Evolutionary conservation across 2,888 invertebrate species (phyloP), one percentile per base, ranked within the genome.

Genomic region (Phortica magna): DNA sequence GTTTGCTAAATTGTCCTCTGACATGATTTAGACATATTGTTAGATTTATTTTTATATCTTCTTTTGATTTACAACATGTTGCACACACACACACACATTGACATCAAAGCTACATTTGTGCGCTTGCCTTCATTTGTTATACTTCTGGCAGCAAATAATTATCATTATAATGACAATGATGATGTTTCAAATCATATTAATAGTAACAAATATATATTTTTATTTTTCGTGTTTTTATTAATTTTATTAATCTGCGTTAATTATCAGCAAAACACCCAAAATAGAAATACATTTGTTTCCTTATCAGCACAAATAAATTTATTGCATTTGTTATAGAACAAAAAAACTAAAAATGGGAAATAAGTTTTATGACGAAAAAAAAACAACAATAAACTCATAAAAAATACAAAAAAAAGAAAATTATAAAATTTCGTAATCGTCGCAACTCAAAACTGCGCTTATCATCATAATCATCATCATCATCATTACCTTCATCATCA

Each of bases 1-100:
- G 88, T 88, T 87, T 89, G 89, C 88, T 88, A 88, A 88, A 88
- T 88, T 88, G 85, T 88, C 83, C 85, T 87, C 84, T 83, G 84
- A 89, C 86, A 88, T 88, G 89, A 83, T 87, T 87, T 83, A 85
- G 88, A 89, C 87, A 86, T 83, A 82, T 84, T 83, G 82, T 82
- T 82, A 79, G 84, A 82, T 82, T 31, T 31, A 31, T 31, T 31
- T 31, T 31, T 31, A 31, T 31, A 31, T 31, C 31, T 31, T 31
- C 55, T 6, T 55, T 55, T 14, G 55, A 55, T n/a, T 55, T n/a
- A 48, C 72, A 55, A 71, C 71, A 55, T 22, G 4, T 68, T 19
- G 42, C 19, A 17, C 3, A 53, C 31, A 31, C 31, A 31, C 31
- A 31, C 31, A 31, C 31, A 31, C 31, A 31, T 4, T 31, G 5